phyloP scores from a whole-genome alignment of 2,888 invertebrate genomes.

The Sarcophaga variegata region DNA sequence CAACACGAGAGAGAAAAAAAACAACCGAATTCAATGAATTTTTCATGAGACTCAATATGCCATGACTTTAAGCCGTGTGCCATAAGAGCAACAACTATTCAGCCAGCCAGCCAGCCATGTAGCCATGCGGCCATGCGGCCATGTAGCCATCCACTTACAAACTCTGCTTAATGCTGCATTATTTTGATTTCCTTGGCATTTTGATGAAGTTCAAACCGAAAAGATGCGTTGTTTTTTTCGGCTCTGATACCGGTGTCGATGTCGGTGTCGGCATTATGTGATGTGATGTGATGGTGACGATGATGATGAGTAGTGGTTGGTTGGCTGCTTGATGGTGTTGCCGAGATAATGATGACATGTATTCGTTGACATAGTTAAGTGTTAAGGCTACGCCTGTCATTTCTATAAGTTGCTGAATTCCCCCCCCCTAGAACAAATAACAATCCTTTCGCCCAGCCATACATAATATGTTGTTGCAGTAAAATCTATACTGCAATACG shows the following conservation, averaged over 20 bases:
- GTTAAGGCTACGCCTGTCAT: slow-evolving; percentile 69
- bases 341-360: slow-evolving; percentile 68
- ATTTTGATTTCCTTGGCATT: slow-evolving; percentile 45
- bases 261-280: slow-evolving; percentile 49
- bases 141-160: slow-evolving; percentile 26
- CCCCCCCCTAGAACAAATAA: background rate
- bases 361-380: slow-evolving; percentile 67
- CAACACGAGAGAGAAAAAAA: slow-evolving; percentile 32
- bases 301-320: slow-evolving; percentile 34
- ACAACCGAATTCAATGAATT: slow-evolving; percentile 59
- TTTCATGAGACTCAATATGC: slow-evolving; percentile 63
- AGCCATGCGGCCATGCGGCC: background rate
- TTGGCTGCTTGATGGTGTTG: slow-evolving; percentile 63
- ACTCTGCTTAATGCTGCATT: slow-evolving; percentile 14
- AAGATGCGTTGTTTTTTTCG: slow-evolving; percentile 53
- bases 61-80: slow-evolving; percentile 15
- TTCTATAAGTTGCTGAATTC: background rate
- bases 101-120: background rate
- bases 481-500: slow-evolving; percentile 19
- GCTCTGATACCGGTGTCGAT: slow-evolving; percentile 23
- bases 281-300: slow-evolving; percentile 36
- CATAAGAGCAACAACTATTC: background rate
- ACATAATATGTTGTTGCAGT: slow-evolving; percentile 1
- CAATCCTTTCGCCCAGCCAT: background rate
- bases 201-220: slow-evolving; percentile 64